Base-by-base conservation (phyloP, 2,797 vertebrate species). In the Sebastes elongatus region DNA sequence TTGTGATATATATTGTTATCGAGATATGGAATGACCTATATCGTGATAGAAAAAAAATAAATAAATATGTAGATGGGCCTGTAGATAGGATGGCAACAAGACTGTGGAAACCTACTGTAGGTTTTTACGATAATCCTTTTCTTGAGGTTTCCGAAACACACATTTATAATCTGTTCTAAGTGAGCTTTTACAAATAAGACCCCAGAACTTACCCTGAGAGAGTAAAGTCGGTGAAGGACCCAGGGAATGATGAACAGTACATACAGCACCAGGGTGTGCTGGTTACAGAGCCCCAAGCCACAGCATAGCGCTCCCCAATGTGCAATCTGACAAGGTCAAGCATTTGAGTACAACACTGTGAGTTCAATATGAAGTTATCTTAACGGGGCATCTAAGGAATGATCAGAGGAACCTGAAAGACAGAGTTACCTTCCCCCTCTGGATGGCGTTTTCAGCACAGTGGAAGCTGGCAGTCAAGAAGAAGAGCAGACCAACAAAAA, bases 241-340 rank as follows among this genome's bases (percentile, higher is more conserved):
- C 98, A 99, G 35, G 97, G 96, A 88, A 96, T 91, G 59, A 98
- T 91, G 52, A 97, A 92, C 22, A 95, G 79, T 1, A 98, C 55
- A 64, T 99, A 99, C 18, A 99, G 85, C 53, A 97, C 93, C 85
- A 99, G 92, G 0, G 98, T 99, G 93, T 99, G 98, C 90, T 99
- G 98, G 88, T 99, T 99, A 90, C 97, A 98, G 71, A 99, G 92
- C 20, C 98, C 97, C 69, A 99, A 93, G 64, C 98, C 97, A 62
- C 97, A 98, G 92, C 95, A 98, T 49, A 99, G 97, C 25, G 98
- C 98, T 74, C 98, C 98, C 89, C 92, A 91, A 20, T 92, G 95
- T 70, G 96, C 96, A 93, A 97, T 86, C 98, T 99, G 93, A 68
- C 85, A 95, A 81, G 52, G 20, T n/a, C 27, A 80, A 83, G 52